A percentile compares a stretch with the other conserved stretches of the same genome.
Evolutionary conservation across 2,113 vertebrate genomes (phyloP).

Genomic region (Australoheros scitulus): DNA sequence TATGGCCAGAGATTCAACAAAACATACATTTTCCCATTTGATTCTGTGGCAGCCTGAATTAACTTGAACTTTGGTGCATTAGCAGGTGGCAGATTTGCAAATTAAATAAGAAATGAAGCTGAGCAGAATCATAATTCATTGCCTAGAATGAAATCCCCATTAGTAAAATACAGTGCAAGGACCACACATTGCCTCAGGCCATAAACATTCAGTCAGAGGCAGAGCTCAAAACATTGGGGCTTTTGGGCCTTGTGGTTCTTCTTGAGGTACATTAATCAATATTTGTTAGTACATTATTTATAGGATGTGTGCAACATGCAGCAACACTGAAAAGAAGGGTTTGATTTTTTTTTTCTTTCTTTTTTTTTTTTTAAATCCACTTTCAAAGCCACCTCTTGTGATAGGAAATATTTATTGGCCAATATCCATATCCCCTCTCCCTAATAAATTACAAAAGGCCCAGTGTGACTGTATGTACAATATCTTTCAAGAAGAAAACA

Average conservation of each 20-base stretch:
- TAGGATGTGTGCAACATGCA: conserved; percentile 23
- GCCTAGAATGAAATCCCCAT: conserved; percentile 9
- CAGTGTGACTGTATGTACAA: background rate
- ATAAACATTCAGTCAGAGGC: conserved; percentile 52
- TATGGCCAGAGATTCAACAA: background rate
- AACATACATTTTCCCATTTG: background rate
- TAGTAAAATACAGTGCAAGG: background rate
- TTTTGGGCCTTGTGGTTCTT: conserved; percentile 51
- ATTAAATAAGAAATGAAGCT: conserved; percentile 24
- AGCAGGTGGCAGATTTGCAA: background rate
- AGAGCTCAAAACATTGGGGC: conserved; percentile 54
- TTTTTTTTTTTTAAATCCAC: background rate
- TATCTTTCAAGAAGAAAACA: background rate
- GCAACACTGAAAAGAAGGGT: conserved; percentile 6
- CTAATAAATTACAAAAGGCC: background rate
- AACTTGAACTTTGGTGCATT: background rate
- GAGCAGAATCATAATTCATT: conserved; percentile 39
- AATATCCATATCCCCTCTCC: background rate
- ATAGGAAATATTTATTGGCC: background rate
- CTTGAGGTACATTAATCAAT: conserved; percentile 67
- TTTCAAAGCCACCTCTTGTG: background rate
- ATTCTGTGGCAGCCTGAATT: background rate
- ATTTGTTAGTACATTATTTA: conserved; percentile 68
- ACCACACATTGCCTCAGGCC: conserved; percentile 41
- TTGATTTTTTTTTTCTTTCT: background rate